Conservation (phyloP, 2,797 vertebrate species). For the Manis javanica region DNA sequence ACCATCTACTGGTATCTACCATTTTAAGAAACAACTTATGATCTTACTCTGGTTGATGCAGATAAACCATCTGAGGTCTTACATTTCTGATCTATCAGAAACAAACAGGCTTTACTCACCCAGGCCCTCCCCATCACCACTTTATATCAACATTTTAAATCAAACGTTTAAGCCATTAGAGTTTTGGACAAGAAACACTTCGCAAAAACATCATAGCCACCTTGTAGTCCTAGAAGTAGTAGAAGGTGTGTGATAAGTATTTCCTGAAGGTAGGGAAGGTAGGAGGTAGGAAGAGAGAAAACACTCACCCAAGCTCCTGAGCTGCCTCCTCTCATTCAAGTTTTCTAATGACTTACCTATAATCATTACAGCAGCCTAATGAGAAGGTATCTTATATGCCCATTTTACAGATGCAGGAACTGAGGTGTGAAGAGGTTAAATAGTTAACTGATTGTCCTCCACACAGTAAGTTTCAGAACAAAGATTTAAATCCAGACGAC, state of each 20-base stretch:
- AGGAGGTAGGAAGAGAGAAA: neutral
- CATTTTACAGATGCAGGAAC: slow-evolving; percentile 31
- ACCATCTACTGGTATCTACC: neutral
- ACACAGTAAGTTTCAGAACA: neutral
- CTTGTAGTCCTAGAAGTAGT: neutral
- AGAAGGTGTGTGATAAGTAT: neutral
- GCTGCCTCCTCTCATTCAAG: neutral
- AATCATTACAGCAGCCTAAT: neutral
- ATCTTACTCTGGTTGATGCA: neutral
- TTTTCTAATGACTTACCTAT: neutral
- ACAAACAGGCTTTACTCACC: neutral
- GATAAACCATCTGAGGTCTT: neutral
- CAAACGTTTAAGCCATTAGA: neutral
- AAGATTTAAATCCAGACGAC: neutral
- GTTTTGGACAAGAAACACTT: neutral
- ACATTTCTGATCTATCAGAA: neutral
- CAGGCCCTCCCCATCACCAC: neutral
- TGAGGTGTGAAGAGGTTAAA: neutral
- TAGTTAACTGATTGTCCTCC: too few species aligned
- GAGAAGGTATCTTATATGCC: neutral
- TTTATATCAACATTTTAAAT: neutral
- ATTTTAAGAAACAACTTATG: neutral
- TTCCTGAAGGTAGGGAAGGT: neutral
- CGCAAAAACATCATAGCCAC: neutral
- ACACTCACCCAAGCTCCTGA: neutral